Evolutionary conservation across 2,797 vertebrate genomes (phyloP), one percentile per base, ranked within the genome.

Genomic region (Micromesistius poutassou): DNA sequence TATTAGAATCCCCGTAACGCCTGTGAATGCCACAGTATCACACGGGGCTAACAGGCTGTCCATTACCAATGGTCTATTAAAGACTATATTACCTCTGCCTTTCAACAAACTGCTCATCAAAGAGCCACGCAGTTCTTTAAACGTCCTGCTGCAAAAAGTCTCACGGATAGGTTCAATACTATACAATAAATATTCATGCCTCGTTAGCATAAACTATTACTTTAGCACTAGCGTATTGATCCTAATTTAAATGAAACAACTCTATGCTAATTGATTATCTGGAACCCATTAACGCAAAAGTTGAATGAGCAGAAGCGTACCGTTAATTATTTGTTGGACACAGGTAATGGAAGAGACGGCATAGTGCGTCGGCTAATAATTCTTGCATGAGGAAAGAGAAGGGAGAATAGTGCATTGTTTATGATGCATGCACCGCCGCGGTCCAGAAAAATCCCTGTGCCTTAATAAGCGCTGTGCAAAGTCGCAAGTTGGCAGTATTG

Each of bases 251-350:
- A 91, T 91, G 81, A 86, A 86, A 91, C 88, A 91, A 85, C 82
- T 84, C 87, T 89, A 89, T 89, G 82, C 88, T 84, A 87, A 92
- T 91, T 89, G 91, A 93, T 93, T 90, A 92, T 92, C 87, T 88
- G 84, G 91, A 92, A 91, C 86, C 86, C 87, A 91, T 91, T 91
- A 91, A 85, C 77, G 68, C 30, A 73, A 10, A 30, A 84, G n/a
- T 38, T 84, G 76, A 88, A 77, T 14, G 30, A 78, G 75, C 75
- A 7, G 42, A 79, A 82, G 81, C 87, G 82, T 80, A 83, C 79
- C 86, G 81, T 89, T 86, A 89, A 87, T 90, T 90, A 87, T 83
- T 84, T 83, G 79, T 77, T 31, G 81, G 42, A 77, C 78, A 46
- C 72, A 83, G 86, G 88, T 82, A 82, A 78, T 71, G 40, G 30